These are phyloP conservation scores for Polylopha cassiicola DNA, from an alignment of 2,888 invertebrate genomes.

Conservation along the genomic window DNA sequence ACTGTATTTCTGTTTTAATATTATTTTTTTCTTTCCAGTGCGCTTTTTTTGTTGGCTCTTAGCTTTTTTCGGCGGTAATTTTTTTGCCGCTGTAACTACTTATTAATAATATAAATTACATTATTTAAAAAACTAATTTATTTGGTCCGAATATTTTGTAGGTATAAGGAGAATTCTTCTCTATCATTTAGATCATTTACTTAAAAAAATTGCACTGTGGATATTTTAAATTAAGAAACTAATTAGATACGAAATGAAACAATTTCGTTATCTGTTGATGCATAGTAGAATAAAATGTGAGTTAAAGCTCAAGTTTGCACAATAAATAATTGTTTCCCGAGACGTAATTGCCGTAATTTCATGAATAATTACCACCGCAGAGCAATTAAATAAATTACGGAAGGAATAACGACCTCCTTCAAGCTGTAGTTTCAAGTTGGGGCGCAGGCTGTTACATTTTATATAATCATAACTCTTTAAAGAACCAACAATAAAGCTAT, in stretches of 20 bases:
- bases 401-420: slow-evolving; percentile 72
- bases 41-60: too few relatives aligned
- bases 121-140: too few relatives aligned
- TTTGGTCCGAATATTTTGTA: too few relatives aligned
- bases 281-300: slow-evolving; percentile 73
- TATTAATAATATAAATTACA: too few relatives aligned
- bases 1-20: too few relatives aligned
- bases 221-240: slow-evolving; percentile 28
- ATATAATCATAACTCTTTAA: slow-evolving; percentile 44
- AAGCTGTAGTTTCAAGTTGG: slow-evolving; percentile 70
- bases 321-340: slow-evolving; percentile 76
- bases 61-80: too few relatives aligned
- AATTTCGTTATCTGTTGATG: slow-evolving; percentile 63
- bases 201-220: too few relatives aligned
- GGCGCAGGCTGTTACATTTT: slow-evolving; percentile 60
- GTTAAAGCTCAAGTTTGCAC: slow-evolving; percentile 73
- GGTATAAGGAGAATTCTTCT: too few relatives aligned
- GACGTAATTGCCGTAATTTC: slow-evolving; percentile 77
- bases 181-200: too few relatives aligned
- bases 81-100: too few relatives aligned
- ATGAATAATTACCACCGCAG: slow-evolving; percentile 77
- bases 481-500: slow-evolving; percentile 23
- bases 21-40: too few relatives aligned
- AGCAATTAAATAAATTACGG: slow-evolving; percentile 77
- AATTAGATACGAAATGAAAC: slow-evolving; percentile 37